A percentile compares a stretch with the other conserved stretches of the same genome.
Evolutionary conservation across 2,113 vertebrate species (phyloP).

Genomic region (Orthonyx spaldingii): DNA sequence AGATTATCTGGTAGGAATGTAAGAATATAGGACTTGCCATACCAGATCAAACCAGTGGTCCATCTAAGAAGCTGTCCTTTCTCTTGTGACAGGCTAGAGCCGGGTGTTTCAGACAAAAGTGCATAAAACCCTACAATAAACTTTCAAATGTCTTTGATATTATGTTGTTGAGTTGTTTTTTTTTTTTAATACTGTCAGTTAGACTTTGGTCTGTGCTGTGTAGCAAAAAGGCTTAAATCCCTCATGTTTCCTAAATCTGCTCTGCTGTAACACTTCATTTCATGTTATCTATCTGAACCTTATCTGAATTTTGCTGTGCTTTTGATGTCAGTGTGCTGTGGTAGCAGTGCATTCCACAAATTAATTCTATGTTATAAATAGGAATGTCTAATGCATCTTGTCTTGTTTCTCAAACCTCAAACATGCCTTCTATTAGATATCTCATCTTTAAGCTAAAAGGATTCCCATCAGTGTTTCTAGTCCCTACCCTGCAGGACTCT

Average conservation of each 20-base stretch:
- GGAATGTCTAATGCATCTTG: not conserved
- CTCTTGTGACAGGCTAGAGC: not conserved
- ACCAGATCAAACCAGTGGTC: not conserved
- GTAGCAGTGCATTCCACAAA: not conserved
- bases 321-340: conserved; percentile 19
- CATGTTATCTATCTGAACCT: not conserved
- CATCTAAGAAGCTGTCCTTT: not conserved
- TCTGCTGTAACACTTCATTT: conserved; percentile 1
- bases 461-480: not conserved
- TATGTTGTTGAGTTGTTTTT: not conserved
- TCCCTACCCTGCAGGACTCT: conserved; percentile 4
- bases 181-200: not conserved
- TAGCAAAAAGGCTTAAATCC: not conserved
- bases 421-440: not conserved
- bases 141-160: not conserved
- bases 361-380: conserved; percentile 27
- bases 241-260: not conserved
- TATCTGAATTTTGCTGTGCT: not conserved
- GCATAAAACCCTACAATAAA: not conserved
- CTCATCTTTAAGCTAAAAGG: not conserved
- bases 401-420: conserved; percentile 8
- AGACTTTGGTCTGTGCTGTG: not conserved
- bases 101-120: not conserved
- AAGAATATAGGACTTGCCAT: conserved; percentile 31
- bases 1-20: not conserved